A percentile compares a stretch with the other conserved stretches of the same genome.
Evolutionary conservation across 2,113 vertebrate species (phyloP).

Genomic region (Colinus virginianus): DNA sequence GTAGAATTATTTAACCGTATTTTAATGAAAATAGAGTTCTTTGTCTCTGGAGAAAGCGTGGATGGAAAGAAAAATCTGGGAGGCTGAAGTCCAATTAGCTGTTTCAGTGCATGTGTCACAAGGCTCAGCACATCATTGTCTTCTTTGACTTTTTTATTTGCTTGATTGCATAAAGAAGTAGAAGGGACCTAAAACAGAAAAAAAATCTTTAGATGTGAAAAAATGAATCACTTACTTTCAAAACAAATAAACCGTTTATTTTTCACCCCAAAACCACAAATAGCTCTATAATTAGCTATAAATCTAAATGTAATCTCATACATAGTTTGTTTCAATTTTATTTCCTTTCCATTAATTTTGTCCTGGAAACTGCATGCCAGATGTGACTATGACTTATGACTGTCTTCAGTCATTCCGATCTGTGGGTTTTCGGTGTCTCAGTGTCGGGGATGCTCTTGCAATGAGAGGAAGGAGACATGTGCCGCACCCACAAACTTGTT

Average conservation of each 20-base stretch:
- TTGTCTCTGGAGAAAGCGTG: conserved; percentile 23
- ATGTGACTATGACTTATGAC: not conserved
- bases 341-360: not conserved
- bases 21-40: conserved; percentile 7
- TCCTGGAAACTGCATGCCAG: not conserved
- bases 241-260: not conserved
- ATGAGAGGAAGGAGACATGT: not conserved
- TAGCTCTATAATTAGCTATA: not conserved
- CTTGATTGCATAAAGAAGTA: conserved; percentile 8
- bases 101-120: not conserved
- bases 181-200: not conserved
- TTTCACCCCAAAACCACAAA: not conserved
- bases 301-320: not conserved
- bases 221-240: not conserved
- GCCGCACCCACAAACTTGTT: accelerated
- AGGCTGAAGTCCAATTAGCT: conserved; percentile 31
- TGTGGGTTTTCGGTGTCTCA: not conserved
- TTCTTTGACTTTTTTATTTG: not conserved
- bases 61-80: not conserved
- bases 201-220: not conserved
- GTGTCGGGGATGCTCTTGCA: not conserved
- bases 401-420: not conserved
- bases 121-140: not conserved
- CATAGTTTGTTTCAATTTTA: not conserved
- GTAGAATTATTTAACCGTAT: conserved; percentile 20